Percentiles rank a stretch among this genome's conserved stretches.
Evolutionary conservation across 2,797 vertebrate species (phyloP).

Genomic region (Cryptoprocta ferox): DNA sequence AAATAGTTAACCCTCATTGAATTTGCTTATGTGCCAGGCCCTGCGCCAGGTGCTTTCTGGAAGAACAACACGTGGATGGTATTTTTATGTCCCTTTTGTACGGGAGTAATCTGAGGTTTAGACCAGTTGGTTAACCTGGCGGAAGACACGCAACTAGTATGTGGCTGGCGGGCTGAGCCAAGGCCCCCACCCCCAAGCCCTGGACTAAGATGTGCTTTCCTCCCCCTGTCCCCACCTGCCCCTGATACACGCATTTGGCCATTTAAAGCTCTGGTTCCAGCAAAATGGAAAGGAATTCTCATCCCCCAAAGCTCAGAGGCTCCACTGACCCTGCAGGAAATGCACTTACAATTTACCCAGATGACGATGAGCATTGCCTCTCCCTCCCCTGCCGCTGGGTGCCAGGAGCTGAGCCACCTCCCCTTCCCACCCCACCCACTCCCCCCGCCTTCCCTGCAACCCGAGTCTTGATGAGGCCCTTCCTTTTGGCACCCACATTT

Average conservation of each 20-base stretch:
- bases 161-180: neutral
- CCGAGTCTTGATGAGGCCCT: neutral
- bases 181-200: neutral
- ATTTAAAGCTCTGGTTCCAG: neutral
- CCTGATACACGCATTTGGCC: neutral
- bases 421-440: neutral
- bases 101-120: neutral
- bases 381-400: neutral
- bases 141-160: neutral
- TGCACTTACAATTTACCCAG: neutral
- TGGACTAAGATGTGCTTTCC: neutral
- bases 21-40: neutral
- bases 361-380: neutral
- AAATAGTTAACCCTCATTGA: neutral
- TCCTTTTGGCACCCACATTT: neutral
- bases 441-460: neutral
- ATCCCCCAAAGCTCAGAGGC: neutral
- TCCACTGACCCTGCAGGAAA: neutral
- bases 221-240: neutral
- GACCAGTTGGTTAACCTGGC: conserved; percentile 1
- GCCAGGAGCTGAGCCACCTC: neutral
- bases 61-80: neutral
- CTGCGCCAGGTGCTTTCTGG: conserved; percentile 3
- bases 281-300: neutral
- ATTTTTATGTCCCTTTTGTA: neutral